Evolutionary conservation across 2,888 invertebrate species (phyloP), one percentile per base, ranked within the genome.

Genomic region (Sarcophaga caerulescens): DNA sequence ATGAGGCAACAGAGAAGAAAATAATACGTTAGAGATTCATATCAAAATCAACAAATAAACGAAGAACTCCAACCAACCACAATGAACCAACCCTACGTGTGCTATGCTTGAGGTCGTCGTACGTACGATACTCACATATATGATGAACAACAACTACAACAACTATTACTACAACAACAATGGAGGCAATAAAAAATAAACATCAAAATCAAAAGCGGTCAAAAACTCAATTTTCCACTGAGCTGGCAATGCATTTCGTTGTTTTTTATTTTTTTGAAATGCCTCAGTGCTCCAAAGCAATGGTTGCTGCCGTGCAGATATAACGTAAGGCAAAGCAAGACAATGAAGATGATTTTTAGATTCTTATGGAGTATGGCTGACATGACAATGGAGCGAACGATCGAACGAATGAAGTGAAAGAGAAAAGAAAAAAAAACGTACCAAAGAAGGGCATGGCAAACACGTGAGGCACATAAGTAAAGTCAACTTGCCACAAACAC

Each of bases 71-170:
- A 68, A 62, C 45, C 35, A 81, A 66, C 25, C 17, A 21, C 17
- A 78, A 71, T 52, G 47, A 78, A 68, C 23, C 74, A 66, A 74
- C 77, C 85, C 80, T 84, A 87, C 85, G 87, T 86, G 88, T 87
- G 88, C 85, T 88, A 66, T 68, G 85, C 87, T 85, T 87, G 88
- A 88, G 87, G 87, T 88, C 87, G 87, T 83, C 87, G 87, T 85
- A 88, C 19, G n/a, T 45, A 45, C 66, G 47, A 57, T 23, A 45
- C 14, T 63, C 17, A 21, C 47, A 71, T 60, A 60, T 74, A 81
- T 12, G 62, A 75, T 65, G 21, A 60, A 44, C 12, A 74, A 47
- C 71, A 71, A 44, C n/a, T n/a, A n/a, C 71, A 71, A 68, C 74
- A 35, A 35, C 25, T 25, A 25, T 25, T 25, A 5, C 25, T 5